Conservation (phyloP, 2,888 invertebrate genomes). For the Hedya salicella region DNA sequence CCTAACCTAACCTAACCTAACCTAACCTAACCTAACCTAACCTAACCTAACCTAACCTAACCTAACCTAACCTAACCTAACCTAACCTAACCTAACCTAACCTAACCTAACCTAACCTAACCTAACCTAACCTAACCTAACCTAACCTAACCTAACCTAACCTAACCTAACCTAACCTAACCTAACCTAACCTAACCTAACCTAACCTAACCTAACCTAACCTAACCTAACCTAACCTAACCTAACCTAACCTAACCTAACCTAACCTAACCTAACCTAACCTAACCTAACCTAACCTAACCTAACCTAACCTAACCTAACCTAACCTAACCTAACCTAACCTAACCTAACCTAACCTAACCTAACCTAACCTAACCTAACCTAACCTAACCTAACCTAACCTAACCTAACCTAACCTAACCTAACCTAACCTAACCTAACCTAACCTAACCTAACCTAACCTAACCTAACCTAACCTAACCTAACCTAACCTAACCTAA, state of each 20-base stretch:
- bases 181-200: conserved; percentile 41
- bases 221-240: conserved; percentile 44
- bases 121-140: conserved; percentile 46
- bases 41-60: conserved; percentile 20
- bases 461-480: conserved; percentile 38
- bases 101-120: conserved; percentile 46
- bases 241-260: conserved; percentile 39
- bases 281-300: conserved; percentile 41
- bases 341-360: conserved; percentile 38
- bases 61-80: conserved; percentile 20
- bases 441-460: conserved; percentile 22
- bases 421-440: conserved; percentile 12
- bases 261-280: conserved; percentile 40
- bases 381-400: conserved; percentile 42
- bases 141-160: conserved; percentile 43
- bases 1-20: conserved; percentile 20
- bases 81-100: conserved; percentile 36
- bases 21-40: conserved; percentile 20
- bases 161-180: conserved; percentile 44
- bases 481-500: conserved; percentile 35
- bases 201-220: conserved; percentile 47
- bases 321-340: conserved; percentile 38
- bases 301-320: conserved; percentile 36
- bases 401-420: conserved; percentile 42
- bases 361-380: conserved; percentile 42